These are phyloP conservation scores for Belonocnema kinseyi DNA, from an alignment of 1,140 invertebrate genomes.

Conservation along the genomic window DNA sequence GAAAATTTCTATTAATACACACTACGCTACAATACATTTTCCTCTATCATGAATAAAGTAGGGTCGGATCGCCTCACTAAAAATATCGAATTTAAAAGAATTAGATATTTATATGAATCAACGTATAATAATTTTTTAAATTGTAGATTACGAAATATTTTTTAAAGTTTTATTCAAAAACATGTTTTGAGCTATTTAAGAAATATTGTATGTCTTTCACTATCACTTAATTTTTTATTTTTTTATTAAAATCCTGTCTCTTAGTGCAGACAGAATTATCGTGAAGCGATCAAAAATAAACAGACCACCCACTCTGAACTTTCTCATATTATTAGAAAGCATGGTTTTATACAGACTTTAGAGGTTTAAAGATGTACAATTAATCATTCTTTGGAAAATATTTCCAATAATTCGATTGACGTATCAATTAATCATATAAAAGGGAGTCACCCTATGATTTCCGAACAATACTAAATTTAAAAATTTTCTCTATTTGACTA, in stretches of 20 bases:
- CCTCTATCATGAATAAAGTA: too few species aligned
- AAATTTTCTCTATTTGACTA: constrained; percentile 47
- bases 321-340: constrained; percentile 26
- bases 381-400: not conserved
- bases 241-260: not conserved
- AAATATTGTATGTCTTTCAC: too few species aligned
- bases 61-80: too few species aligned
- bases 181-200: too few species aligned
- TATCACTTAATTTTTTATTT: not conserved
- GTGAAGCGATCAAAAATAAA: constrained; percentile 20
- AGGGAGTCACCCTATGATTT: constrained; percentile 57
- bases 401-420: not conserved
- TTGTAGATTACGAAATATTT: too few species aligned
- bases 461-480: constrained; percentile 64
- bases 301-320: constrained; percentile 22
- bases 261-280: not conserved
- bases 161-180: too few species aligned
- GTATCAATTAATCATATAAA: constrained; percentile 36
- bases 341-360: not conserved
- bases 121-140: too few species aligned
- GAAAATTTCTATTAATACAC: constrained; percentile 11
- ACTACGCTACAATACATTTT: too few species aligned
- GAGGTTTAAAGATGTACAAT: not conserved
- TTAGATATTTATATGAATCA: too few species aligned
- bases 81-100: too few species aligned